Percentiles rank a stretch among this genome's conserved stretches.
Evolutionary conservation across 2,888 invertebrate species (phyloP).

Genomic region (Plebejus melissa): DNA sequence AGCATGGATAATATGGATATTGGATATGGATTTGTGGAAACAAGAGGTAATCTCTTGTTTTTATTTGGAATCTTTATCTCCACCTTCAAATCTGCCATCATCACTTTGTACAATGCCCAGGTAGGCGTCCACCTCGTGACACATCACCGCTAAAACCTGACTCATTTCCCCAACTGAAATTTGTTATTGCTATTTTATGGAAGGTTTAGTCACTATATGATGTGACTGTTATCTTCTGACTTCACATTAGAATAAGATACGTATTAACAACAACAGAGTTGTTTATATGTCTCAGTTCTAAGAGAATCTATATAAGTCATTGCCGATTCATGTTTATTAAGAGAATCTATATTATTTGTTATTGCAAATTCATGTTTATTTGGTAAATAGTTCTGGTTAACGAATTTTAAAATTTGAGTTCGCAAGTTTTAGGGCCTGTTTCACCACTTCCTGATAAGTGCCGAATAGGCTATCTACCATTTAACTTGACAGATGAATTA

Average conservation of each 20-base stretch:
- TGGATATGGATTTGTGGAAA: no score
- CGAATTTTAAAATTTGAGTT: no score
- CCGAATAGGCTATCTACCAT: no score
- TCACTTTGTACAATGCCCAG: background rate
- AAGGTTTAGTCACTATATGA: background rate
- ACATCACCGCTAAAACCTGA: background rate
- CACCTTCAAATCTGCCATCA: background rate
- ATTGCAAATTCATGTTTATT: background rate
- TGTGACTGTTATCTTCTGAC: background rate
- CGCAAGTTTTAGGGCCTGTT: no score
- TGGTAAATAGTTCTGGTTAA: no score
- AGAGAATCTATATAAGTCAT: no score
- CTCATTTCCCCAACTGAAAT: slow-evolving; percentile 1
- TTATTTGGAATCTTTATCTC: background rate
- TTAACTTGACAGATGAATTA: no score
- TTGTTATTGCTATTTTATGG: slow-evolving; percentile 9
- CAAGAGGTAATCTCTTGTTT: no score
- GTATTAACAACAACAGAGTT: background rate
- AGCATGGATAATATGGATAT: no score
- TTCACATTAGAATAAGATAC: background rate
- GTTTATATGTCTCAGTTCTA: background rate
- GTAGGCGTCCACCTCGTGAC: background rate
- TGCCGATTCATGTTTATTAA: background rate
- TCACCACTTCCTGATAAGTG: no score
- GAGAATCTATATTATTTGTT: no score